phyloP scores from a whole-genome alignment of 2,888 invertebrate genomes.

The Drosophila neutralis region DNA sequence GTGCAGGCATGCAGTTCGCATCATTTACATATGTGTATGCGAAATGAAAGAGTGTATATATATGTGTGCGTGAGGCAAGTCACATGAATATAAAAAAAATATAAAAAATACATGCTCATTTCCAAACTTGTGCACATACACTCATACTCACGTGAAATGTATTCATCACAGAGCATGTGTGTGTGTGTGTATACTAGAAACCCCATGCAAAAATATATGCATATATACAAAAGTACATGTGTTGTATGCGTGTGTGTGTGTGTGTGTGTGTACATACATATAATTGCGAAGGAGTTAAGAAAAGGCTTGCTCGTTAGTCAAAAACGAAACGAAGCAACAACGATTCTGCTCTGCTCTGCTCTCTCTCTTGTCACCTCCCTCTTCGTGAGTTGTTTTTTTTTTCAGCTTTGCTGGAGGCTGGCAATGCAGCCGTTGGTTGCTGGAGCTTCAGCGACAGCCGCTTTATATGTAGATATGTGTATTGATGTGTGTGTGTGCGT shows the following conservation, averaged over 20 bases:
- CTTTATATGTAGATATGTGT: slow-evolving; percentile 7
- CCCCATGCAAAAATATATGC: slow-evolving; percentile 7
- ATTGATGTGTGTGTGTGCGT: neutral
- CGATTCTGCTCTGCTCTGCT: slow-evolving; percentile 4
- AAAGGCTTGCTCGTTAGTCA: slow-evolving; percentile 69
- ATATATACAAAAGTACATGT: neutral
- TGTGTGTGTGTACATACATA: slow-evolving; percentile 31
- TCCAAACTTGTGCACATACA: neutral
- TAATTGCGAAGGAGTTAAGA: slow-evolving; percentile 72
- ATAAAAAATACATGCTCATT: neutral
- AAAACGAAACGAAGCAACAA: slow-evolving; percentile 40
- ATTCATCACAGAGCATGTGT: slow-evolving; percentile 6
- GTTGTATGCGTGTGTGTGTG: neutral
- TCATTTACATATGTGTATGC: neutral
- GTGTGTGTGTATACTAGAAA: neutral
- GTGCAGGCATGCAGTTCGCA: slow-evolving; percentile 4
- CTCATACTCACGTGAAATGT: slow-evolving; percentile 1
- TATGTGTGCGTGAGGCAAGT: slow-evolving; percentile 11
- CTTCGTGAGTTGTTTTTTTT: slow-evolving; percentile 1
- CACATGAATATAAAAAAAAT: slow-evolving; percentile 12
- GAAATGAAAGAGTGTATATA: slow-evolving; percentile 1
- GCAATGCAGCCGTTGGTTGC: slow-evolving; percentile 43
- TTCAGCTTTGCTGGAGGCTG: slow-evolving; percentile 47
- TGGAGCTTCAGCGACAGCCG: slow-evolving; percentile 19
- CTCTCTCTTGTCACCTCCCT: slow-evolving; percentile 19